A percentile compares a stretch with the other conserved stretches of the same genome.
Conservation (phyloP, 53 echinoderm and acorn worm genomes). For the Holothuria leucospilota region DNA sequence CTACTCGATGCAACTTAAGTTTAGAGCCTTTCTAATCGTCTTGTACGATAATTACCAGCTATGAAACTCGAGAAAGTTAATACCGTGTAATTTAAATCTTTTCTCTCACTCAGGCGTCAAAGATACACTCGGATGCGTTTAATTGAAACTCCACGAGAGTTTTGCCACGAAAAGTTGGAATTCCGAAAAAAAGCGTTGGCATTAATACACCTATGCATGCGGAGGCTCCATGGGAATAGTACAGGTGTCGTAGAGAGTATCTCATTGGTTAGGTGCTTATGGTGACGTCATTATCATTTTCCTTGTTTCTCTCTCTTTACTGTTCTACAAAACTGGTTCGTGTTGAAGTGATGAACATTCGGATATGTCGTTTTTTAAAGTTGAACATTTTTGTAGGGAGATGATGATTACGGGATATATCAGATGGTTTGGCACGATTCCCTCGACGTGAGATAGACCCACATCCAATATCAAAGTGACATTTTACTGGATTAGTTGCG, state of each 20-base stretch:
- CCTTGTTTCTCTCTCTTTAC: neutral
- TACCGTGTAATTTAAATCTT: conserved; percentile 41
- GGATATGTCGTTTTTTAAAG: neutral
- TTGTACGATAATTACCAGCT: conserved; percentile 28
- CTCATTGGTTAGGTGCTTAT: conserved; percentile 6
- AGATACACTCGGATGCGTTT: conserved; percentile 35
- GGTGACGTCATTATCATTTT: conserved; percentile 28
- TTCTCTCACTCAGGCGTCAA: conserved; percentile 13
- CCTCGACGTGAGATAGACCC: conserved; percentile 23
- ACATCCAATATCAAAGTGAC: conserved; percentile 28
- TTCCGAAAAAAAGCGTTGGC: conserved; percentile 16
- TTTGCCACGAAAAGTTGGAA: conserved; percentile 20
- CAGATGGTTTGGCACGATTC: conserved; percentile 2
- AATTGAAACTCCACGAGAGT: conserved; percentile 27
- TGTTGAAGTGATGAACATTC: conserved; percentile 23
- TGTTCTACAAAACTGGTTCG: conserved; percentile 5
- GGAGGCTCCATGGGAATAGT: conserved; percentile 31
- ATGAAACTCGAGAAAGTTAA: conserved; percentile 43
- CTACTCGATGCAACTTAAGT: conserved; percentile 5
- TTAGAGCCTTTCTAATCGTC: conserved; percentile 10
- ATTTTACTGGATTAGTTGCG: conserved; percentile 24
- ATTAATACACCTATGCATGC: conserved; percentile 23
- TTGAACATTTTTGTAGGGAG: neutral
- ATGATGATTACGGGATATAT: conserved; percentile 3
- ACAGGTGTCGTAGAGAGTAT: conserved; percentile 22